Evolutionary conservation across 2,113 vertebrate species (phyloP), one percentile per base, ranked within the genome.

Genomic region (Gulo gulo): DNA sequence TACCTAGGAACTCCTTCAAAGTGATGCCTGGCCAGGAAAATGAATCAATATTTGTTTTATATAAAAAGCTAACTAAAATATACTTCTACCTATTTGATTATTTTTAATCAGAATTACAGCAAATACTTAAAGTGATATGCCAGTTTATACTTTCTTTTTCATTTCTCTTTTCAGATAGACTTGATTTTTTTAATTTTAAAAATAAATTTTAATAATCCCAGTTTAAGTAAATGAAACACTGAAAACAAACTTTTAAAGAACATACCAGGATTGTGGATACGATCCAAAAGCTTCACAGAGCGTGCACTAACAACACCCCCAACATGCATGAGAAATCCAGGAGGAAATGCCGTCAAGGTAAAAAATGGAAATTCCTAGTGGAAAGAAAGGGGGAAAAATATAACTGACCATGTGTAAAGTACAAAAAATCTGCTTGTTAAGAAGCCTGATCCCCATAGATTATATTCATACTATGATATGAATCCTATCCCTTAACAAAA

Each of bases 211-310:
- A 83, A 87, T 78, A 93, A 94, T 15, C 57, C 92, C 34, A 85
- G 71, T 47, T 20, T 92, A 97, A 81, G 69, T 78, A 92, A 96
- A 84, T 18, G 31, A 1, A 45, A 92, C 67, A 92, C 15, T 61
- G 67, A 90, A 83, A 84, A 80, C 4, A 87, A 97, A 59, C 57
- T 29, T 65, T 55, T 23, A 2, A 73, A 82, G 57, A 79, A 99
- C 99, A 85, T 99, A 99, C 99, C 99, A 4, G 99, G 99, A 98
- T 99, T 99, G 98, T 99, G 99, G 95, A 99, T 99, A 78, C 99
- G 99, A 98, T 99, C 99, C 98, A 99, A 98, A 10, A 99, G 99
- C 98, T 99, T 99, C 98, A 99, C 99, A 0, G 99, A 99, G 7
- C 99, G 99, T 14, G 99, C 99, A 71, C 99, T 99, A 98, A 99